Evolutionary conservation across 2,888 invertebrate genomes (phyloP).

Genomic region (Cloeon dipterum): DNA sequence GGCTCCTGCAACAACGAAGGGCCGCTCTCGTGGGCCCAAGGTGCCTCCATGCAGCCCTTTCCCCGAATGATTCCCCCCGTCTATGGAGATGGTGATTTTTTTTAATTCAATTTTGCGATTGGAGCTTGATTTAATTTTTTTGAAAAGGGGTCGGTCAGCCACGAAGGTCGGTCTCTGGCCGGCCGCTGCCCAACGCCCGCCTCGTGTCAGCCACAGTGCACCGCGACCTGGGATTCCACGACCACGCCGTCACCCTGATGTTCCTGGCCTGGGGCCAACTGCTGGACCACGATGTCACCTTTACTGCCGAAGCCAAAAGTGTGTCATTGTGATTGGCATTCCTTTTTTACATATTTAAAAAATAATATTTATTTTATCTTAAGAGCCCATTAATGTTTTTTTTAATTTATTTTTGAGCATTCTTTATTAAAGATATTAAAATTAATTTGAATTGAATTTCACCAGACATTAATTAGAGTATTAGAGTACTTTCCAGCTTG

Average conservation of each 20-base stretch:
- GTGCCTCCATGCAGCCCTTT: slow-evolving; percentile 12
- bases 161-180: slow-evolving; percentile 12
- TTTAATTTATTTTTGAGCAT: no score
- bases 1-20: slow-evolving; percentile 14
- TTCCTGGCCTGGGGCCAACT: slow-evolving; percentile 23
- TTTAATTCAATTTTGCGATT: not conserved
- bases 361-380: not conserved
- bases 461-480: no score
- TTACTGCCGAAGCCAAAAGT: slow-evolving; percentile 21
- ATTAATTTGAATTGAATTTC: no score
- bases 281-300: slow-evolving; percentile 22
- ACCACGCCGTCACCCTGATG: slow-evolving; percentile 16
- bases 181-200: slow-evolving; percentile 39
- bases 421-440: no score
- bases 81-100: slow-evolving; percentile 13
- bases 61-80: slow-evolving; percentile 12
- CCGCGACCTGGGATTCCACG: slow-evolving; percentile 22
- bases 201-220: slow-evolving; percentile 38
- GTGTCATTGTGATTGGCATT: slow-evolving; percentile 5
- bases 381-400: slow-evolving; percentile 3
- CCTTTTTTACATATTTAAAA: not conserved
- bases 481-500: no score
- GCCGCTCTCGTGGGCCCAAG: slow-evolving; percentile 10
- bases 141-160: slow-evolving; percentile 12
- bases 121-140: not conserved